Percentiles rank a stretch among this genome's conserved stretches.
Evolutionary conservation across 2,113 vertebrate species (phyloP).

Genomic region (Oenanthe oenanthe): DNA sequence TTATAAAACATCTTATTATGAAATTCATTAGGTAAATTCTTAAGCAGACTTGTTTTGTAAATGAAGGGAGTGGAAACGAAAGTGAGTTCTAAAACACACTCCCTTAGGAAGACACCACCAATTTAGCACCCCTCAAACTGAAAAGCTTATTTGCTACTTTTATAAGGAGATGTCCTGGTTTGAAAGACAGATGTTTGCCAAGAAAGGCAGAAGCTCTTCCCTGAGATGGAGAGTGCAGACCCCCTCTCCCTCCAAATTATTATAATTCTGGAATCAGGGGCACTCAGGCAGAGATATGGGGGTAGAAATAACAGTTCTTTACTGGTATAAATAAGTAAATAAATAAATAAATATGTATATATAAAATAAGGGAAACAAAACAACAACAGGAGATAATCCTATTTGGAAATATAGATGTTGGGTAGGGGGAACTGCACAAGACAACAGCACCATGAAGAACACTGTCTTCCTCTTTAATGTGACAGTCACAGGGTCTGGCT

Average conservation of each 20-base stretch:
- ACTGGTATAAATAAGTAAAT: too few relatives aligned
- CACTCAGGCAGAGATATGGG: too few relatives aligned
- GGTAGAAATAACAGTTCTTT: too few relatives aligned
- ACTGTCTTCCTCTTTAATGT: not conserved
- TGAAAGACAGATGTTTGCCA: too few relatives aligned
- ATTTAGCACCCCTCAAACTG: not conserved
- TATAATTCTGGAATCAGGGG: too few relatives aligned
- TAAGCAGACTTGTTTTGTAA: not conserved
- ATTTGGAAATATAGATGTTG: not conserved
- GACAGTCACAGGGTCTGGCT: not conserved
- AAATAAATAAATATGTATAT: too few relatives aligned
- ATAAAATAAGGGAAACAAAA: too few relatives aligned
- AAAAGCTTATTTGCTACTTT: not conserved
- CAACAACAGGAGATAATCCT: not conserved
- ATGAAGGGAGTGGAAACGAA: not conserved
- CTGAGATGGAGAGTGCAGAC: too few relatives aligned
- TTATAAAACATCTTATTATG: not conserved
- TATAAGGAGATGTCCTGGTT: not conserved
- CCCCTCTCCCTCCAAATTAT: too few relatives aligned
- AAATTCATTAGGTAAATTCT: not conserved
- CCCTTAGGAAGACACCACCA: not conserved
- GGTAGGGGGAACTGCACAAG: not conserved
- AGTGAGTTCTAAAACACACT: not conserved
- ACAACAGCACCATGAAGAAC: not conserved
- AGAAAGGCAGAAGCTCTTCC: too few relatives aligned